Evolutionary conservation across 1,140 invertebrate species (phyloP).

Genomic region (Drosophila saltans): DNA sequence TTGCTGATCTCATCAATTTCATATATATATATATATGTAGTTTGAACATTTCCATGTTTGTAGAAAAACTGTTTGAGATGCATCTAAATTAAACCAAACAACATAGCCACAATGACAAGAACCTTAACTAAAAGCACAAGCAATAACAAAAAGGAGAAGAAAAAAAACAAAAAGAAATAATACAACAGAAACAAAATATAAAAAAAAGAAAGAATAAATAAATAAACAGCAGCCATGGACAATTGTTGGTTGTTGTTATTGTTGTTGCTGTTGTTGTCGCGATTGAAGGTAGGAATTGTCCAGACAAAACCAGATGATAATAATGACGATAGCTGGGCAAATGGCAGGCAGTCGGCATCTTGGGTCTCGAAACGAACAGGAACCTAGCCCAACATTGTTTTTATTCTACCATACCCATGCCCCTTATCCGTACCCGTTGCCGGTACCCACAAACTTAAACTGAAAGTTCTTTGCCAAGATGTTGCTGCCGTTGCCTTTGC

Average conservation of each 20-base stretch:
- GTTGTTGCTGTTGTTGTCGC: conserved; percentile 27
- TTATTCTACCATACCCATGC: conserved; percentile 45
- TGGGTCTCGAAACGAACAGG: conserved; percentile 26
- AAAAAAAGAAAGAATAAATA: conserved; percentile 7
- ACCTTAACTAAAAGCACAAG: conserved; percentile 48
- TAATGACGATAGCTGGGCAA: conserved; percentile 56
- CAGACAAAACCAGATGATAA: conserved; percentile 75
- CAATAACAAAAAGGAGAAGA: conserved; percentile 11
- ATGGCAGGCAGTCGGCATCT: conserved; percentile 44
- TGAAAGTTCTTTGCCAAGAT: conserved; percentile 35
- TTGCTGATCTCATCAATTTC: not conserved
- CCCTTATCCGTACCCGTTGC: not conserved
- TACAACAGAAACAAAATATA: conserved; percentile 28
- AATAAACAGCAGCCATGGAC: conserved; percentile 35
- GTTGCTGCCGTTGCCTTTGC: conserved; percentile 32
- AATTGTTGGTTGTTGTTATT: conserved; percentile 24
- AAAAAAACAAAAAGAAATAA: not conserved
- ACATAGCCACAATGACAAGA: conserved; percentile 56
- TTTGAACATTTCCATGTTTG: conserved; percentile 34
- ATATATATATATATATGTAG: too few relatives aligned
- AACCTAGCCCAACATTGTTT: conserved; percentile 78
- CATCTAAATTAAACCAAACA: conserved; percentile 60
- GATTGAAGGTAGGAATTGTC: conserved; percentile 59
- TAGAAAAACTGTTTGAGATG: conserved; percentile 49
- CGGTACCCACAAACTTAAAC: conserved; percentile 23